phyloP scores from a whole-genome alignment of 2,888 invertebrate species.

The Catocala sponsa region DNA sequence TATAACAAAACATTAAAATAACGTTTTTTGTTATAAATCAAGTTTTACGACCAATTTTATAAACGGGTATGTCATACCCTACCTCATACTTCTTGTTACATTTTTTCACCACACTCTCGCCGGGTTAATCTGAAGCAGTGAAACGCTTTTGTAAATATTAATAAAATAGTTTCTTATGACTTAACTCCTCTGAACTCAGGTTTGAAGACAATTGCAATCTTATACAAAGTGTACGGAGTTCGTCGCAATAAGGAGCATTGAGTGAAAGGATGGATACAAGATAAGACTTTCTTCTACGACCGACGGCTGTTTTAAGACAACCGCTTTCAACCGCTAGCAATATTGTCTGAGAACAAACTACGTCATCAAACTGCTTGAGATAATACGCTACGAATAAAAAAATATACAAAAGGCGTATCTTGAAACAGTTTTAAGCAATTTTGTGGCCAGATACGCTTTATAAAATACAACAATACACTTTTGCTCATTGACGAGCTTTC shows the following conservation, averaged over 20 bases:
- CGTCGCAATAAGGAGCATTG: slow-evolving; percentile 73
- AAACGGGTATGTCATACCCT: no score
- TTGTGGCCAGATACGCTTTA: slow-evolving; percentile 15
- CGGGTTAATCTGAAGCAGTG: no score
- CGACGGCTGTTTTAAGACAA: slow-evolving; percentile 53
- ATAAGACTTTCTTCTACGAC: slow-evolving; percentile 68
- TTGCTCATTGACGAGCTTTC: no score
- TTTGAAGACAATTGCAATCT: slow-evolving; percentile 69
- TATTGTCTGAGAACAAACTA: slow-evolving; percentile 42
- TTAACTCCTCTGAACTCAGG: slow-evolving; percentile 46
- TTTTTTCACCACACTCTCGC: no score
- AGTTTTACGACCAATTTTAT: no score
- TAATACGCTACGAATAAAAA: slow-evolving; percentile 42
- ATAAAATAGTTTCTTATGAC: slow-evolving; percentile 34
- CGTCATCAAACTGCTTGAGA: slow-evolving; percentile 46
- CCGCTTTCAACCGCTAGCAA: slow-evolving; percentile 34
- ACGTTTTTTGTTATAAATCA: no score
- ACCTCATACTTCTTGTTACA: no score
- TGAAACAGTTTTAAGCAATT: slow-evolving; percentile 29
- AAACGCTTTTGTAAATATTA: no score
- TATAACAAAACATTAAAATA: no score
- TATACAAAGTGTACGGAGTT: slow-evolving; percentile 72
- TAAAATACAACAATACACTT: slow-evolving; percentile 2
- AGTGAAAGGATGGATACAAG: slow-evolving; percentile 70
- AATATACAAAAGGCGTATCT: slow-evolving; percentile 41